phyloP scores from a whole-genome alignment of 2,113 vertebrate genomes.

The Paradoxurus hermaphroditus region DNA sequence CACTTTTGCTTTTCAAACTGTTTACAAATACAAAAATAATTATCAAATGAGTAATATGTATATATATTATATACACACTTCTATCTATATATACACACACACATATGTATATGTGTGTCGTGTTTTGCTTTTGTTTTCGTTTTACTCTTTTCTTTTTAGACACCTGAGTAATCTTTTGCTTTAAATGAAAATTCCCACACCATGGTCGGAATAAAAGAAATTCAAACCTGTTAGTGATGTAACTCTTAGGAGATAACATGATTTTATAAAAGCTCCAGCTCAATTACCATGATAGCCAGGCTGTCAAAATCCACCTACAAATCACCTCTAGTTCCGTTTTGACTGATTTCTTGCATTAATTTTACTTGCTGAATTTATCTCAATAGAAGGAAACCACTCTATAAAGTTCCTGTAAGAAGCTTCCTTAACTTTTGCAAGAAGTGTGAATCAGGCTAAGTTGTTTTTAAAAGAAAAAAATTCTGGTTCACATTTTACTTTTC shows the following conservation, averaged over 20 bases:
- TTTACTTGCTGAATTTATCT: conserved; percentile 49
- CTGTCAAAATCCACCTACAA: conserved; percentile 51
- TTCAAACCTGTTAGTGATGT: conserved; percentile 13
- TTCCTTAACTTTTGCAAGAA: conserved; percentile 37
- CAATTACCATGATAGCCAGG: conserved; percentile 51
- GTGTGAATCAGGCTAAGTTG: neutral
- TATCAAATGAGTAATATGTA: neutral
- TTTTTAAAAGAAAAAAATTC: neutral
- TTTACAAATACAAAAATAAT: neutral
- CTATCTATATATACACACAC: no score
- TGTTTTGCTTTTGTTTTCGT: neutral
- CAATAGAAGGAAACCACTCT: neutral
- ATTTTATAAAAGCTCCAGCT: conserved; percentile 50
- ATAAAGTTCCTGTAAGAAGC: conserved; percentile 10
- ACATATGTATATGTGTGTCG: no score
- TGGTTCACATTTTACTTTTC: neutral
- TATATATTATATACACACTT: neutral
- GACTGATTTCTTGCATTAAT: conserved; percentile 32
- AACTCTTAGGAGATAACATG: conserved; percentile 23
- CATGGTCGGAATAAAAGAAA: conserved; percentile 25
- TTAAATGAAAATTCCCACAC: neutral
- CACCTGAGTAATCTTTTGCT: neutral
- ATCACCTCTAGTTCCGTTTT: conserved; percentile 53
- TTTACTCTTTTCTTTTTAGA: neutral
- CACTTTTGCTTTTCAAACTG: neutral